phyloP scores from a whole-genome alignment of 2,113 vertebrate species.

The Hymenochirus boettgeri region DNA sequence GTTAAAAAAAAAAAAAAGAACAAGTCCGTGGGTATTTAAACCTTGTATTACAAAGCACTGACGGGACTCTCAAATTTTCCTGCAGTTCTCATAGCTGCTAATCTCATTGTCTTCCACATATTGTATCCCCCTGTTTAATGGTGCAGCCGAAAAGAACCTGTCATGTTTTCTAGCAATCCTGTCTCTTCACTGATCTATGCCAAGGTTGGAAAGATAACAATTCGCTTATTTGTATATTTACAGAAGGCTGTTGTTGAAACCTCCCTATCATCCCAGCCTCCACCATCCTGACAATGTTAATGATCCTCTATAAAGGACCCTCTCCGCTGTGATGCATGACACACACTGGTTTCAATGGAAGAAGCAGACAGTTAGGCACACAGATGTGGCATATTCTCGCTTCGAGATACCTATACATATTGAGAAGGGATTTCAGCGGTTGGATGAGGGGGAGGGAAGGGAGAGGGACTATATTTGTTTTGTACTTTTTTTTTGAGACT shows the following conservation, averaged over 20 bases:
- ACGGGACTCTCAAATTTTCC: slow-evolving; percentile 18
- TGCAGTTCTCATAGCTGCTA: slow-evolving; percentile 25
- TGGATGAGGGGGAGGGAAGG: too few relatives aligned
- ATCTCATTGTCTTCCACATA: slow-evolving; percentile 28
- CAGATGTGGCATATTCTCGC: slow-evolving; percentile 90
- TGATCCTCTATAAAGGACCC: slow-evolving; percentile 92
- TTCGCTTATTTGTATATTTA: slow-evolving; percentile 75
- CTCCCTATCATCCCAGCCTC: slow-evolving; percentile 67
- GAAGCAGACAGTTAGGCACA: slow-evolving; percentile 95
- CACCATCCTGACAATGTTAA: slow-evolving; percentile 97
- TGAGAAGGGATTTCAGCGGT: slow-evolving; percentile 84
- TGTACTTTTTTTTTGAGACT: slow-evolving; percentile 82
- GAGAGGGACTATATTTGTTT: slow-evolving; percentile 88
- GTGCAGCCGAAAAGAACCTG: slow-evolving; percentile 32
- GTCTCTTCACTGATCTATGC: slow-evolving; percentile 36
- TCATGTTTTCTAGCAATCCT: slow-evolving; percentile 36
- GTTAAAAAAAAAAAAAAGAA: not conserved
- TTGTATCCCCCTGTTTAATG: slow-evolving; percentile 34
- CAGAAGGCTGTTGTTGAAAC: slow-evolving; percentile 65
- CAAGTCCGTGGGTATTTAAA: slow-evolving; percentile 58
- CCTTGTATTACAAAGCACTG: slow-evolving; percentile 55
- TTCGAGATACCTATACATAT: slow-evolving; percentile 96
- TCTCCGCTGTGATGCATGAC: slow-evolving; percentile 90
- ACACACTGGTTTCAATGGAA: slow-evolving; percentile 80
- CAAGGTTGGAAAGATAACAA: slow-evolving; percentile 64